Conservation (phyloP, 2,888 invertebrate species). For the Dexiosoma caninum region DNA sequence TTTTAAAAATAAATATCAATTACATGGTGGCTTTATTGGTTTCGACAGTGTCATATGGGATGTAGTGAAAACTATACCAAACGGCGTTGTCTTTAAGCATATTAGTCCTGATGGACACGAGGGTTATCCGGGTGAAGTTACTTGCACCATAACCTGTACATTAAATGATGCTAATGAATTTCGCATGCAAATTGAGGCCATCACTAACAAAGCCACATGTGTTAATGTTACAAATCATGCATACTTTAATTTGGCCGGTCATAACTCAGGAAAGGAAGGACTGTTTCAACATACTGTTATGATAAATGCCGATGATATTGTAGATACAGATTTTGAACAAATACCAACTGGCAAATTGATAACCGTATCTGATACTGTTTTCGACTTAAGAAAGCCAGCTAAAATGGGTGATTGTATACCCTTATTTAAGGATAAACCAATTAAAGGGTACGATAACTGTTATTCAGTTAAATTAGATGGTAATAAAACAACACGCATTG, state of each 20-base stretch:
- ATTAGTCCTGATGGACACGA: conserved; percentile 89
- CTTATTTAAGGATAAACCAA: conserved; percentile 37
- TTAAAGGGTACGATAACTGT: conserved; percentile 87
- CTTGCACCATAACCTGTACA: conserved; percentile 84
- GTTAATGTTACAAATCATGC: conserved; percentile 92
- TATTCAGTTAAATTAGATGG: conserved; percentile 58
- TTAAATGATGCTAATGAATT: conserved; percentile 86
- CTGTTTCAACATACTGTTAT: conserved; percentile 84
- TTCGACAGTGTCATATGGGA: conserved; percentile 90
- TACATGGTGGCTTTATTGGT: conserved; percentile 91
- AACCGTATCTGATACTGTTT: conserved; percentile 84
- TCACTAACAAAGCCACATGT: conserved; percentile 87
- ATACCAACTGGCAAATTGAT: conserved; percentile 86
- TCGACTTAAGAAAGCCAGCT: conserved; percentile 80
- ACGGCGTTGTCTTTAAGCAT: conserved; percentile 84
- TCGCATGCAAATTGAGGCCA: conserved; percentile 86
- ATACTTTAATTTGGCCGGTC: conserved; percentile 94
- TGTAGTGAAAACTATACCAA: conserved; percentile 68
- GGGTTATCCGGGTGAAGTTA: conserved; percentile 92
- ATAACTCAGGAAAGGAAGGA: conserved; percentile 82
- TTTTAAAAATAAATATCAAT: conserved; percentile 82
- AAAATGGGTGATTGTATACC: conserved; percentile 57
- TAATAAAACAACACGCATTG: conserved; percentile 79
- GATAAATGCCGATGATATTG: conserved; percentile 87
- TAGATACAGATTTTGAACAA: conserved; percentile 83